Conservation (phyloP, 2,888 invertebrate genomes). For the Platycheirus rosarum region DNA sequence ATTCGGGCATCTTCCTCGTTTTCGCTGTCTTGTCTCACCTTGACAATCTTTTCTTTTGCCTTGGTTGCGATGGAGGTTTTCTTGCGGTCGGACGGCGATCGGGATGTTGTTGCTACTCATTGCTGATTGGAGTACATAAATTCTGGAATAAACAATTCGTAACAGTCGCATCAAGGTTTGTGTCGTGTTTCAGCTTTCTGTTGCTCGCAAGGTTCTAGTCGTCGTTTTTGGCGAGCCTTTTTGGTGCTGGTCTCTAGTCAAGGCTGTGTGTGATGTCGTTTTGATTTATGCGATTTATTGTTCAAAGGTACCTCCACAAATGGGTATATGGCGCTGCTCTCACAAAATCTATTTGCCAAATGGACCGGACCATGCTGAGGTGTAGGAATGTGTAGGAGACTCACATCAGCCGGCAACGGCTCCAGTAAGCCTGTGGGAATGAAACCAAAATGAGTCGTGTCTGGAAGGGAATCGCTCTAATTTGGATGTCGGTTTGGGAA, state of each 20-base stretch:
- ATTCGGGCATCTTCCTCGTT: conserved; percentile 36
- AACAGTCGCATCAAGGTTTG: conserved; percentile 71
- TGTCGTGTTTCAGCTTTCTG: conserved; percentile 53
- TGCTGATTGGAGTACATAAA: conserved; percentile 74
- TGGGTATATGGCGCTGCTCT: conserved; percentile 60
- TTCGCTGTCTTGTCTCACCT: conserved; percentile 54
- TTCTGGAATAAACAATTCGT: conserved; percentile 73
- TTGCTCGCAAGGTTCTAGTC: conserved; percentile 12
- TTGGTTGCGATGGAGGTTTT: background rate
- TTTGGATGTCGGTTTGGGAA: conserved; percentile 32
- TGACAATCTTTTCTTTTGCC: conserved; percentile 38
- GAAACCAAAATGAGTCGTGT: conserved; percentile 49
- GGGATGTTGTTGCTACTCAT: conserved; percentile 66
- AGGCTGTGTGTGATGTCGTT: conserved; percentile 78
- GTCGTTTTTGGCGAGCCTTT: conserved; percentile 22
- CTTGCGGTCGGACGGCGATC: conserved; percentile 14
- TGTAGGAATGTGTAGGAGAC: background rate
- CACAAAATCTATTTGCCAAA: conserved; percentile 38
- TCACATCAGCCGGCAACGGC: conserved; percentile 25
- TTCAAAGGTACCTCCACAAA: conserved; percentile 72
- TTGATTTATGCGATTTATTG: conserved; percentile 81
- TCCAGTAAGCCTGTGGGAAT: conserved; percentile 68
- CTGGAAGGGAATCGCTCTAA: conserved; percentile 50
- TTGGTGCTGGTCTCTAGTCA: no score
- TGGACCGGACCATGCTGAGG: background rate